Percentiles rank a stretch among this genome's conserved stretches.
phyloP scores from a whole-genome alignment of 2,888 invertebrate genomes.

The Temnothorax unifasciatus region DNA sequence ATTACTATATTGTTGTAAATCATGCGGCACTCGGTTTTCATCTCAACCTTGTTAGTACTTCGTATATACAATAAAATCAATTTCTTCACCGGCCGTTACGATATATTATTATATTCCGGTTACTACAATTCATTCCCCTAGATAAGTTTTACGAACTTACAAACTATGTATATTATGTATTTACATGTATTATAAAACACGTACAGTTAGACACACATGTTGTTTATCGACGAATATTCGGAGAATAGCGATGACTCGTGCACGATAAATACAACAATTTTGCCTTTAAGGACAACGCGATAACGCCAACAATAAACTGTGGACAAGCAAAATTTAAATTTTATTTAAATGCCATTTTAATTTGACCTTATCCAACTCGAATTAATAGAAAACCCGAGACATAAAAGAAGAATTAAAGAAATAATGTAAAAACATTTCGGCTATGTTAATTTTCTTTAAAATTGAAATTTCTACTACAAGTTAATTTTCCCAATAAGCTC shows the following conservation, averaged over 20 bases:
- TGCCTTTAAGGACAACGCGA: neutral
- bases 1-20: conserved; percentile 32
- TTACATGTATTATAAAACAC: conserved; percentile 45
- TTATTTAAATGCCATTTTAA: conserved; percentile 7
- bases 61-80: conserved; percentile 12
- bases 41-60: conserved; percentile 30
- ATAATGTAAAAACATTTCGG: neutral
- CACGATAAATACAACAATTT: conserved; percentile 16
- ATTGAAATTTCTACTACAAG: neutral
- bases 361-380: neutral
- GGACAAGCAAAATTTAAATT: conserved; percentile 4
- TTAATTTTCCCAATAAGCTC: neutral
- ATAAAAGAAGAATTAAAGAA: neutral
- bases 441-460: neutral
- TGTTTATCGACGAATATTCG: conserved; percentile 27
- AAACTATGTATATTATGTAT: conserved; percentile 46
- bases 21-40: conserved; percentile 3
- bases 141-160: conserved; percentile 25
- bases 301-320: conserved; percentile 6
- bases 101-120: conserved; percentile 34
- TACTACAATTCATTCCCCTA: conserved; percentile 41
- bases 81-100: conserved; percentile 10
- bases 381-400: neutral
- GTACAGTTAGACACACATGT: conserved; percentile 5
- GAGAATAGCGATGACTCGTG: conserved; percentile 5